These are phyloP conservation scores for Alethe diademata DNA, from an alignment of 2,113 vertebrate species.

Conservation along the genomic window DNA sequence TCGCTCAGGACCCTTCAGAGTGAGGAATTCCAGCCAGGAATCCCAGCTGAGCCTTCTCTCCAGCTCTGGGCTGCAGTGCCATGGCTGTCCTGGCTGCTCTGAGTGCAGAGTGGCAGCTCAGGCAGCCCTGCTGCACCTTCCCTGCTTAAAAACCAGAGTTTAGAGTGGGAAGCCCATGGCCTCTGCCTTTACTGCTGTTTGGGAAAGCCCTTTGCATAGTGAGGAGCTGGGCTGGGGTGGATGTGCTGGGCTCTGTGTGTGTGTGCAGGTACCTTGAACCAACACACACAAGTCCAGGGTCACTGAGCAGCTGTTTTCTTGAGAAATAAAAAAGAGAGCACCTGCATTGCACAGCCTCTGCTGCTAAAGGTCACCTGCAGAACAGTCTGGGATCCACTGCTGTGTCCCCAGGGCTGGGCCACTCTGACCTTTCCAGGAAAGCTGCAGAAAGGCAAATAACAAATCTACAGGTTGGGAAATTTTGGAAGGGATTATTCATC, in stretches of 20 bases:
- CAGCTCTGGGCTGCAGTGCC: not conserved
- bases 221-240: not conserved
- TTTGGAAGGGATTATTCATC: conserved; percentile 9
- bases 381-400: not conserved
- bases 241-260: not conserved
- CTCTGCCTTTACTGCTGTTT: not conserved
- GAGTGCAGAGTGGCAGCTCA: not conserved
- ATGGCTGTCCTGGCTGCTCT: not conserved
- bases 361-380: conserved; percentile 39
- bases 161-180: not conserved
- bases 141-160: not conserved
- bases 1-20: not conserved
- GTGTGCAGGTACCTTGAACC: not conserved
- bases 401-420: not conserved
- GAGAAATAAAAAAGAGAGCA: not conserved
- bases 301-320: not conserved
- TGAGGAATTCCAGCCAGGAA: not conserved
- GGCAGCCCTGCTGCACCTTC: not conserved
- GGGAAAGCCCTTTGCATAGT: not conserved
- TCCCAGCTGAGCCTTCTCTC: rapidly evolving
- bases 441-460: not conserved
- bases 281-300: not conserved
- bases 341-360: not conserved
- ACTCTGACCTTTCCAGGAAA: conserved; percentile 19
- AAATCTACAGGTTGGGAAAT: not conserved